Evolutionary conservation across 35 echinoderm and acorn worm genomes (phyloP), one percentile per base, ranked within the genome.

Genomic region (Acanthaster planci): DNA sequence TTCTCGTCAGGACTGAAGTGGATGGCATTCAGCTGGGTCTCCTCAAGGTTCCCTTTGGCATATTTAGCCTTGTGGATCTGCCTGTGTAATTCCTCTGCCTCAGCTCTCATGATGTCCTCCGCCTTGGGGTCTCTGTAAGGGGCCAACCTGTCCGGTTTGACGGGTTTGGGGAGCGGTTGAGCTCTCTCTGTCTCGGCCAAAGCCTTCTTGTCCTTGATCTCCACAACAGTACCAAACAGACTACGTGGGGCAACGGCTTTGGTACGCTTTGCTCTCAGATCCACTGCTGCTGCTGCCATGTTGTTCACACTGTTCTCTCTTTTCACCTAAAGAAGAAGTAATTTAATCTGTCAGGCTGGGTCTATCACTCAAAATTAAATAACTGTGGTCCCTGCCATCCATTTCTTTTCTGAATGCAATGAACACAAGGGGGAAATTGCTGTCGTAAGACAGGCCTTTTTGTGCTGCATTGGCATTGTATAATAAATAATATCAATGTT

Each of bases 181-280:
- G 91, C 31, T 3, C 80, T 82, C 6, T 84, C 60, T 19, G 76
- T 60, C 38, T 91, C 84, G 52, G 38, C 26, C 8, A 88, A 39
- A 19, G 85, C 88, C 35, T 90, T 36, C 44, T 85, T 77, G 50
- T 91, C 83, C 56, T 91, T 94, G 75, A 99, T 92, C 86, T 99
- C 96, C 5, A 90, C 77, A 14, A 78, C 52, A 36, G 96, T 94
- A 10, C 96, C 96, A 89, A 99, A 99, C 26, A 99, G 60, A 64
- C 88, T 99, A 16, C 96, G 84, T 16, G 96, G 96, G 23, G 92
- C 67, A 60, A 94, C 92, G 30, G 92, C 92, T 72, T 99, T 55
- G 37, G 96, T 91, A 19, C 89, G 85, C 84, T 99, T 99, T 2
- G 96, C 58, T 84, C 83, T 91, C 26, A 97, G 37, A 77, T 93